Base-by-base conservation (phyloP, 2,113 vertebrate genomes). In the Tragelaphus scriptus region DNA sequence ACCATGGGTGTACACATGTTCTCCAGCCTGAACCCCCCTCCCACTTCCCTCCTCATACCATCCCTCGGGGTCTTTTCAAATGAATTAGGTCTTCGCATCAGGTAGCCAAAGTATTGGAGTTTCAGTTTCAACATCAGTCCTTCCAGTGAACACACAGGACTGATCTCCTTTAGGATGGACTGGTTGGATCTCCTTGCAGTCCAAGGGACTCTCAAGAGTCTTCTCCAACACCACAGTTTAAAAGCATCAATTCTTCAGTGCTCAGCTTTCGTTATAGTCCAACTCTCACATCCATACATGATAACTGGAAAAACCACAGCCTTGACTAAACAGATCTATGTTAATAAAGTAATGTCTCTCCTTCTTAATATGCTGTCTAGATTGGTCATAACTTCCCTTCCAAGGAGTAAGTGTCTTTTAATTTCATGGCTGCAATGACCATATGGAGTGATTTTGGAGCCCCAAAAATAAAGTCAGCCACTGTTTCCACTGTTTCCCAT, bases 1-100 rank as follows among this genome's bases (percentile, higher is more conserved):
- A 0, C 25, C 58, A 59, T 0, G 2, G 25, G 58, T 59, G 0
- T 26, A 12, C 58, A 59, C 25, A 59, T 59, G 10, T 26, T 59
- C 58, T 4, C 10, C 58, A 59, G 26, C 58, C 58, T 26, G 25
- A 59, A 26, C 11, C 10, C 25, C 10, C 58, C 25, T 59, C 58
- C 25, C 58, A 2, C 58, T 59, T 59, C 23, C 58, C 58, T 59
- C 23, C 25, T 25, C 58, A 59, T 59, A 59, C 4, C 25, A 59
- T 26, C 25, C 25, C 25, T 59, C 25, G 26, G 26, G 15, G 63
- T 32, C 30, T 65, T 65, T 65, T 65, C 58, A 59, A 58, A 25
- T 59, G 25, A 59, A 25, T 59, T 10, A 59, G 25, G 25, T 59
- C 23, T 59, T 59, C 25, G 4, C 21, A 5, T 59, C 23, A 59